Evolutionary conservation across 2,797 vertebrate species (phyloP).

Genomic region (Bradypodion ventrale): DNA sequence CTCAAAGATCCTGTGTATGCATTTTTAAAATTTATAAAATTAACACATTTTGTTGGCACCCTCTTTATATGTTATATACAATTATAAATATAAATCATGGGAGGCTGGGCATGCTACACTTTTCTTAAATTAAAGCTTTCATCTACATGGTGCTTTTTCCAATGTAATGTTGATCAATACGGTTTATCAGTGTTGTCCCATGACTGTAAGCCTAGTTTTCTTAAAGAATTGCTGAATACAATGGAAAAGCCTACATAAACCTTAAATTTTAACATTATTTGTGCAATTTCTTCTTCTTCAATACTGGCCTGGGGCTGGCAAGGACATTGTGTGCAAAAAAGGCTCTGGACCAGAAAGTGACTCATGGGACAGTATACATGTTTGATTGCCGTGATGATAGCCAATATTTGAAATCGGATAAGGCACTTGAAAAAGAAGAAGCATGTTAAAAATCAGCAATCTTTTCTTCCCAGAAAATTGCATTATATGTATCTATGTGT

Average conservation of each 20-base stretch:
- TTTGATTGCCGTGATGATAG: no score
- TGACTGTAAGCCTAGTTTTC: constrained; percentile 28
- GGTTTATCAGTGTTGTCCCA: constrained; percentile 26
- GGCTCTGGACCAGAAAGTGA: no score
- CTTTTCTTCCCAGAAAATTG: constrained; percentile 53
- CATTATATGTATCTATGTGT: constrained; percentile 1
- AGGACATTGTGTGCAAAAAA: constrained; percentile 66
- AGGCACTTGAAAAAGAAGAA: no score
- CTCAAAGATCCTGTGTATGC: not conserved
- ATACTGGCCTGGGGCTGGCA: no score
- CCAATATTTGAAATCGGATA: no score
- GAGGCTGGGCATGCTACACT: no score
- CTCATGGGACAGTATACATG: no score
- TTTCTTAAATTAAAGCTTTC: constrained; percentile 18
- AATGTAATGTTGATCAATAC: constrained; percentile 2
- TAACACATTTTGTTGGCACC: not conserved
- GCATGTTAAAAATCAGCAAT: constrained; percentile 58
- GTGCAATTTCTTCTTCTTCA: no score
- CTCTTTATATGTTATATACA: no score
- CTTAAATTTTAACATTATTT: constrained; percentile 44
- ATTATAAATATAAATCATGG: no score
- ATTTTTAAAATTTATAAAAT: not conserved
- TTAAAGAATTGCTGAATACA: constrained; percentile 41
- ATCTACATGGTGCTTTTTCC: not conserved
- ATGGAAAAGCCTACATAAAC: constrained; percentile 44